Base-by-base conservation (phyloP, 2,888 invertebrate genomes). In the Plebejus anna region DNA sequence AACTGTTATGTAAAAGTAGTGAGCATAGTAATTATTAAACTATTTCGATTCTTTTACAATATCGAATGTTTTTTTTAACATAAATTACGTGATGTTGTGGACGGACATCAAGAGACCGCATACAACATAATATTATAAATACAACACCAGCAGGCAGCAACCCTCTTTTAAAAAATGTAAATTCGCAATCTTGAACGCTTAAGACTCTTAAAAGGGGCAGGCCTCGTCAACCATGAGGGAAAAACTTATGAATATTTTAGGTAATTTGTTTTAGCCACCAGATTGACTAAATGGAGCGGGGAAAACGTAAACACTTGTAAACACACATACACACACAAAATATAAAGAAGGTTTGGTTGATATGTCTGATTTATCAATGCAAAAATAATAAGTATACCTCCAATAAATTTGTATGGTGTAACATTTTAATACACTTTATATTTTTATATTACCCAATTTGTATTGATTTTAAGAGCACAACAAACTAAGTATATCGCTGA, bases 221-320 rank as follows among this genome's bases (percentile, higher is more conserved):
- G 79, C 78, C 76, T 78, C 77, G 77, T 77, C 78, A 82, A 81
- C 80, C 81, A 77, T 78, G 78, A 85, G 87, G 87, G 84, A 84
- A 82, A 83, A 72, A 78, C 79, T 82, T 83, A 88, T 89, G 88
- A 88, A 89, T 89, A 88, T 85, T 88, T 87, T 86, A 88, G 82
- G 80, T 79, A 81, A 83, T 81, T 81, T 80, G 80, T 82, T 84
- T 83, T 81, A 79, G 80, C 78, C 76, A 79, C 80, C 82, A 84
- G 82, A 83, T 81, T 85, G 82, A 79, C 80, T 78, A 75, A 78
- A 77, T 76, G 59, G n/a, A 66, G 71, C 42, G 76, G 36, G 70
- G 47, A 75, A 76, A 70, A 28, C 42, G 42, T 72, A 70, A 70
- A n/a, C 32, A 13, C 36, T 36, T 70, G 16, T 16, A 32, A 11